Percentiles rank a stretch among this genome's conserved stretches.
These are phyloP conservation scores for Marasmarcha lunaedactyla DNA, from an alignment of 2,888 invertebrate genomes.

Conservation along the genomic window DNA sequence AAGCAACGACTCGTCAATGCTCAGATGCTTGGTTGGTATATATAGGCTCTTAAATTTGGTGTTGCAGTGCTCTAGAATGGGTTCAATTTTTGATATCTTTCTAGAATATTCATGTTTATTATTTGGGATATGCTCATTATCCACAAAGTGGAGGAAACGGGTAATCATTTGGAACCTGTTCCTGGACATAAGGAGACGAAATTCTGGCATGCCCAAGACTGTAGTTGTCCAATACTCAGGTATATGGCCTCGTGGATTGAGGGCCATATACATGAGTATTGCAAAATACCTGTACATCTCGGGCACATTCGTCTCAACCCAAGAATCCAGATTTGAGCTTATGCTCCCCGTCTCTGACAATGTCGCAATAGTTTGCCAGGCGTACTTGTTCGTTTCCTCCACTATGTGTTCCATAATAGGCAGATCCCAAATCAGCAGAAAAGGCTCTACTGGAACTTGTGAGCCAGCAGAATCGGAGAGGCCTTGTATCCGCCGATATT, in stretches of 20 bases:
- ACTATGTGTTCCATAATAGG: background rate
- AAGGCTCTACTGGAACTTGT: background rate
- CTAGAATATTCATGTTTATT: conserved; percentile 16
- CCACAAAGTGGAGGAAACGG: too few relatives aligned
- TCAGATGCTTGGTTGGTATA: too few relatives aligned
- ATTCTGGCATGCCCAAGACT: too few relatives aligned
- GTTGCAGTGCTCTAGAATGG: too few relatives aligned
- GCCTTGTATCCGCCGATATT: too few relatives aligned
- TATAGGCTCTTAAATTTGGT: too few relatives aligned
- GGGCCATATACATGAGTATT: conserved; percentile 5
- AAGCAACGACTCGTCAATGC: too few relatives aligned
- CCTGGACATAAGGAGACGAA: conserved; percentile 1
- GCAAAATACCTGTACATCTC: conserved; percentile 6
- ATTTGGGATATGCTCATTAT: too few relatives aligned
- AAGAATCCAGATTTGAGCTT: conserved; percentile 3
- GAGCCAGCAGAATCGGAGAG: too few relatives aligned
- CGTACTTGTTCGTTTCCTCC: background rate
- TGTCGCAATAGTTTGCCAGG: background rate
- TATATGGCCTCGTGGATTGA: background rate
- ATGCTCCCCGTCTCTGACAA: background rate
- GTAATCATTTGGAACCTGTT: too few relatives aligned
- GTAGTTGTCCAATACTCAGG: conserved; percentile 7
- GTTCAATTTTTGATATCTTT: conserved; percentile 13
- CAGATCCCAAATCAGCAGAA: background rate
- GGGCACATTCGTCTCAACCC: conserved; percentile 1